These are phyloP conservation scores for Toxostoma redivivum DNA, from an alignment of 2,113 vertebrate species.

Conservation along the genomic window DNA sequence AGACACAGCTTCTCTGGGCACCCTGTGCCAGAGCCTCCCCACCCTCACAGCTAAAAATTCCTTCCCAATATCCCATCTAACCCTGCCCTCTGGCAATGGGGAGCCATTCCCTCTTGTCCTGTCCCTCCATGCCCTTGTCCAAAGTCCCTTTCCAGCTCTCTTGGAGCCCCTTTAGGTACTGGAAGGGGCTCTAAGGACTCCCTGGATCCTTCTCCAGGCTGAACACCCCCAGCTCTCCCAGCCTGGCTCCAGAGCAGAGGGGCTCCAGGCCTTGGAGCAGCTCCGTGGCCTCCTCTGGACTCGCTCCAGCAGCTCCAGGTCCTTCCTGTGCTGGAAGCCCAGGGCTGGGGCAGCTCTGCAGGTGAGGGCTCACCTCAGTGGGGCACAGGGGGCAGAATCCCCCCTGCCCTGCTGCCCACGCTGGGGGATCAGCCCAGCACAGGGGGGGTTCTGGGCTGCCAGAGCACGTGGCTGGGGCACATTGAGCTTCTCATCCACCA, in stretches of 20 bases:
- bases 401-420: not conserved
- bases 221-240: not conserved
- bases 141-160: not conserved
- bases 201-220: not conserved
- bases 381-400: not conserved
- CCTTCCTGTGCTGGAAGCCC: not conserved
- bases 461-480: rapidly evolving
- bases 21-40: rapidly evolving
- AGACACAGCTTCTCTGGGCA: not conserved
- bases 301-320: rapidly evolving
- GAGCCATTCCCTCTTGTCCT: not conserved
- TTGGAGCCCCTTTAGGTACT: not conserved
- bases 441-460: not conserved
- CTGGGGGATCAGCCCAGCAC: not conserved
- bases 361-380: not conserved
- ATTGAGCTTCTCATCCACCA: not conserved
- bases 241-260: not conserved
- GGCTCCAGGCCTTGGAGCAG: rapidly evolving
- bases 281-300: not conserved
- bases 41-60: rapidly evolving
- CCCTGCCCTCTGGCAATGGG: not conserved
- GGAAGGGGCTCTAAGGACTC: not conserved
- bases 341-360: not conserved
- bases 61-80: not conserved
- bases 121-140: not conserved